Evolutionary conservation across 2,113 vertebrate species (phyloP).

Genomic region (Eolophus roseicapilla): DNA sequence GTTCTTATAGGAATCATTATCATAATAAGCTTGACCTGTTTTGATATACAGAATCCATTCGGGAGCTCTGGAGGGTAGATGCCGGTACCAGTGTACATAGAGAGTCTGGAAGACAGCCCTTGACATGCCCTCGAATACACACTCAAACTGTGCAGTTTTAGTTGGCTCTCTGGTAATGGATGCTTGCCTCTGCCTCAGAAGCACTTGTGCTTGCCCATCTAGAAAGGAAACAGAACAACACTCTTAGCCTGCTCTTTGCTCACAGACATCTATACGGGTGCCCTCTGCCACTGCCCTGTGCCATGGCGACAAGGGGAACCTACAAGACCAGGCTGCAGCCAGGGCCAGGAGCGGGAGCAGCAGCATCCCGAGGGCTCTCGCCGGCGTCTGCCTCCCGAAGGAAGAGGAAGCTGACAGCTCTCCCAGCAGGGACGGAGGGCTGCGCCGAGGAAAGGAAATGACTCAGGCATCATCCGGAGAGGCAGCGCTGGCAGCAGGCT

Average conservation of each 20-base stretch:
- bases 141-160: background rate
- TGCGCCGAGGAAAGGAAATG: background rate
- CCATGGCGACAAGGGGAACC: background rate
- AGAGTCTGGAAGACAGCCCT: rapidly evolving
- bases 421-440: background rate
- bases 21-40: rapidly evolving
- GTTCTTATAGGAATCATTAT: background rate
- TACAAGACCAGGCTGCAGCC: background rate
- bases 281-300: background rate
- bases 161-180: background rate
- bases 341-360: background rate
- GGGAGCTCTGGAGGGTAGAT: background rate
- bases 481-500: background rate
- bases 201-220: background rate
- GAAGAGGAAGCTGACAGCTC: background rate
- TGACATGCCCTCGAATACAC: background rate
- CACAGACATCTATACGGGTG: rapidly evolving
- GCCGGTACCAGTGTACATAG: conserved; percentile 6
- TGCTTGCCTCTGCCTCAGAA: background rate
- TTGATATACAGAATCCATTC: background rate
- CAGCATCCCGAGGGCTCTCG: background rate
- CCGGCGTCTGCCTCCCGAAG: rapidly evolving
- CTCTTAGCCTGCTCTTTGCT: background rate
- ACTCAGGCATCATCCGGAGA: background rate
- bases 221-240: background rate